Evolutionary conservation across 1,140 invertebrate species (phyloP).

Genomic region (Hypsibius dujardini): DNA sequence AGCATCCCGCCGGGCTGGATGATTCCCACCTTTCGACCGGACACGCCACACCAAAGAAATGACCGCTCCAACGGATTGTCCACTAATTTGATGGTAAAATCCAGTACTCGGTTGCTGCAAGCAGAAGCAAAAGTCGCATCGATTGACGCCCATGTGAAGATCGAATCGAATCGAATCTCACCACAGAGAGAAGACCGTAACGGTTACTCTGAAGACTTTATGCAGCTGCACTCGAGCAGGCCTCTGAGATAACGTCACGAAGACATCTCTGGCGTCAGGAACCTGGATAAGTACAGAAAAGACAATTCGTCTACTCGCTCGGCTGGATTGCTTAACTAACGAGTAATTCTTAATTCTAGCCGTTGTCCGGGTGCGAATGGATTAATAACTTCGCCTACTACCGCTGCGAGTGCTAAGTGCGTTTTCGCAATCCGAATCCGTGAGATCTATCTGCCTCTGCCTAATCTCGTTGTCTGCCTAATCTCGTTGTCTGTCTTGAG

Average conservation of each 20-base stretch:
- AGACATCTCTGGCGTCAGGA: not conserved
- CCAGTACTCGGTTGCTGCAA: not conserved
- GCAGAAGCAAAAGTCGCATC: not conserved
- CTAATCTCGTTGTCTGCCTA: no score
- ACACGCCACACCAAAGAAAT: slow-evolving; percentile 11
- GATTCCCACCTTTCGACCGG: not conserved
- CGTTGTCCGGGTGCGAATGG: no score
- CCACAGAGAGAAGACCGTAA: not conserved
- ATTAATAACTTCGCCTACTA: no score
- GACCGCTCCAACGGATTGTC: not conserved
- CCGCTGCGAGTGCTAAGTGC: no score
- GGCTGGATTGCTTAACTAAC: no score
- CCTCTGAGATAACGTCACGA: not conserved
- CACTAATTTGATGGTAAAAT: not conserved
- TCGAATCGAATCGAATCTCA: not conserved
- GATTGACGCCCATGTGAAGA: not conserved
- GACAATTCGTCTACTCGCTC: no score
- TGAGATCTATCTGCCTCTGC: no score
- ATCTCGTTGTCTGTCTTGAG: not conserved
- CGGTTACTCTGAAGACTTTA: slow-evolving; percentile 2
- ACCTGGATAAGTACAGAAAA: not conserved
- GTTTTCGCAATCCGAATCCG: no score
- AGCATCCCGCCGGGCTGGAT: not conserved
- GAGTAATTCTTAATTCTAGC: no score
- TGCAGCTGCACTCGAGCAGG: not conserved